Conservation (phyloP, 2,113 vertebrate genomes). For the Orientallactaga bullata region DNA sequence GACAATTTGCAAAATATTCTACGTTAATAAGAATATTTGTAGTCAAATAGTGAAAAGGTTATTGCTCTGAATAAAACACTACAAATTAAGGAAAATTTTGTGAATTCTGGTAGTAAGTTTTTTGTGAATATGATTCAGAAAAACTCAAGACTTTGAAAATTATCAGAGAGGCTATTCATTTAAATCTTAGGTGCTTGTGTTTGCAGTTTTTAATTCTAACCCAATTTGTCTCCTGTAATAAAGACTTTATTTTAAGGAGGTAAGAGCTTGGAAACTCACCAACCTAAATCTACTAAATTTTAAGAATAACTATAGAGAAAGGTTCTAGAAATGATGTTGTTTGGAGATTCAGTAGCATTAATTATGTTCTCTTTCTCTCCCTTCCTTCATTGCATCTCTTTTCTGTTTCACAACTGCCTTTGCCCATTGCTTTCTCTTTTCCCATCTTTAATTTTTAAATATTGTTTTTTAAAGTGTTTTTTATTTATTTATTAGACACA, state of each 20-base stretch:
- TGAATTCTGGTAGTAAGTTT: constrained; percentile 35
- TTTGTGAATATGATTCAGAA: constrained; percentile 19
- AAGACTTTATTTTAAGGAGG: constrained; percentile 9
- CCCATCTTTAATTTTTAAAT: neutral
- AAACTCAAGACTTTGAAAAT: constrained; percentile 30
- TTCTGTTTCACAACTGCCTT: neutral
- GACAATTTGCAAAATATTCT: constrained; percentile 51
- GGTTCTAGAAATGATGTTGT: neutral
- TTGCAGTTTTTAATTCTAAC: neutral
- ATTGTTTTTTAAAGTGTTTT: too few species aligned
- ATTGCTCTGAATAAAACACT: neutral
- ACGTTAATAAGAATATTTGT: constrained; percentile 27
- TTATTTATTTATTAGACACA: too few species aligned
- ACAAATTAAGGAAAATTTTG: neutral
- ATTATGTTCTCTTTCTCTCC: neutral
- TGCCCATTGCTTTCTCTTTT: neutral
- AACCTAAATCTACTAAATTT: neutral
- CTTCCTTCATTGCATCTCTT: neutral
- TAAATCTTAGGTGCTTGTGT: constrained; percentile 11
- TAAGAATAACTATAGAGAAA: neutral
- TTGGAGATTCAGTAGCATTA: neutral
- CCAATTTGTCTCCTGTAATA: neutral
- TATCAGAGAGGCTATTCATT: neutral
- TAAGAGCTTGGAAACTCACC: neutral
- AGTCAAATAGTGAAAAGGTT: neutral